Evolutionary conservation across 2,113 vertebrate species (phyloP).

Genomic region (Cephalopholis sonnerati): DNA sequence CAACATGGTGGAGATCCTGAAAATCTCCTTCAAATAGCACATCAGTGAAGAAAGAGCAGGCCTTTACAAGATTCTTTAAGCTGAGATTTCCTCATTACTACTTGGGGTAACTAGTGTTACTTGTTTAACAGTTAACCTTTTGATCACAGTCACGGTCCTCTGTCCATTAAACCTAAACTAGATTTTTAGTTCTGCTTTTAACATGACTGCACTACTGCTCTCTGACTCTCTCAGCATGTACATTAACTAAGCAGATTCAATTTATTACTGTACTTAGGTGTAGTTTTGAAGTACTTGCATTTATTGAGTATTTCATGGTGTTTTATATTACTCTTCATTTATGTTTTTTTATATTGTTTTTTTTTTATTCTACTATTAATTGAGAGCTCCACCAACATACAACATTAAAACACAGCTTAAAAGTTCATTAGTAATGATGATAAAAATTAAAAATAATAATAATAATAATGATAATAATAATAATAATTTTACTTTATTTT

Average conservation of each 20-base stretch:
- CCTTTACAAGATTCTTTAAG: not conserved
- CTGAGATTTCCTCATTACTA: not conserved
- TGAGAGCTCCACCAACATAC: no score
- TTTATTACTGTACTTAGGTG: not conserved
- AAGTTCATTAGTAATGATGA: not conserved
- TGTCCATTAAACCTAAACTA: not conserved
- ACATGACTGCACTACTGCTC: not conserved
- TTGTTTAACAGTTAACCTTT: not conserved
- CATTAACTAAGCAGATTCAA: not conserved
- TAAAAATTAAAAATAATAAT: not conserved
- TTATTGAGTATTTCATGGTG: not conserved
- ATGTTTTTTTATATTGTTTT: not conserved
- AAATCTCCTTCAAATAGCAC: not conserved
- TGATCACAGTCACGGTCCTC: not conserved
- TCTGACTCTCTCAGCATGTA: not conserved
- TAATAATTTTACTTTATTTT: not conserved
- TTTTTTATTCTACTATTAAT: not conserved
- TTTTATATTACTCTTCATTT: not conserved
- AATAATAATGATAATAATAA: not conserved
- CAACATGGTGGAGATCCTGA: constrained; percentile 12
- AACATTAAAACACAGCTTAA: not conserved
- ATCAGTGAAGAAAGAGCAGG: not conserved
- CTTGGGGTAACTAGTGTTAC: not conserved
- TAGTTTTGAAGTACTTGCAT: not conserved
- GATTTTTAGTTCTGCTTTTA: not conserved